Base-by-base conservation (phyloP, 2,888 invertebrate genomes). In the Digitonthophagus gazella region DNA sequence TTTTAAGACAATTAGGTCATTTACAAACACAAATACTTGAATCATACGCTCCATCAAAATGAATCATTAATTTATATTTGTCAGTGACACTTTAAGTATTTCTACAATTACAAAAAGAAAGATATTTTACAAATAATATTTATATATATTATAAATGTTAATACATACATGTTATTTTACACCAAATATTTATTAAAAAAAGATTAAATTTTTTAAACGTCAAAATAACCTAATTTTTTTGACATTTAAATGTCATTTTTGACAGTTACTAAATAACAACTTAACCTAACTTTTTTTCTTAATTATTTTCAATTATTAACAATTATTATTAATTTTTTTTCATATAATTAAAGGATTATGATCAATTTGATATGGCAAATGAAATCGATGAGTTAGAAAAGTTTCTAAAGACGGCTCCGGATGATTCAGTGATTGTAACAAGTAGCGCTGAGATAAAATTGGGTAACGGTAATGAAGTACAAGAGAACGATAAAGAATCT, bases 301-400 rank as follows among this genome's bases (percentile, higher is more conserved):
- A n/a, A n/a, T n/a, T n/a, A n/a, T n/a, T n/a, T n/a, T n/a, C n/a
- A n/a, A n/a, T n/a, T n/a, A n/a, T n/a, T n/a, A n/a, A n/a, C n/a
- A 71, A 65, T 44, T 73, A 74, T 76, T 71, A 70, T 74, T n/a
- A n/a, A n/a, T n/a, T n/a, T n/a, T n/a, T n/a, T n/a, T n/a, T n/a
- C n/a, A n/a, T n/a, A n/a, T 44, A 1, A 44, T 83, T 83, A 71
- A 83, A 95, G 95, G 96, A 97, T 83, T 97, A 96, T 83, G 95
- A 96, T 81, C 92, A 90, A 78, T 96, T 97, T 84, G 95, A 95
- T 83, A 84, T 93, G 84, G 92, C 96, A 15, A 93, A 96, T 84
- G 97, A 97, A 86, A 88, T 91, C 75, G 95, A 97, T 79, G 92
- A 91, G 75, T 85, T 97, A 83, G 94, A 96, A 81, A 90, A 91